A percentile compares a stretch with the other conserved stretches of the same genome.
phyloP scores from a whole-genome alignment of 2,113 vertebrate species.

The Elgaria multicarinata region DNA sequence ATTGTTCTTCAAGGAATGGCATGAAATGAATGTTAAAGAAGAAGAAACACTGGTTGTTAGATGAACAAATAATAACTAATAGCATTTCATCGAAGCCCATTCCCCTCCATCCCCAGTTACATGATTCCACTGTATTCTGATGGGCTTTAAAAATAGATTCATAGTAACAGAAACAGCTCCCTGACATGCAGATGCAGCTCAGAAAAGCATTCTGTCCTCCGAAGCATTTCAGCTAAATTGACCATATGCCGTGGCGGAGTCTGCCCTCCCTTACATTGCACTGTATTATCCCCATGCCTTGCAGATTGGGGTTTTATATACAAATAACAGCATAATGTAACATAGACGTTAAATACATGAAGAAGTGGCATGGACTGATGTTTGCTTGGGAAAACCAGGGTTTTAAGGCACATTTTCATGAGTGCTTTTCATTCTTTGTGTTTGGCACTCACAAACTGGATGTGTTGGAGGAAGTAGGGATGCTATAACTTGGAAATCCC shows the following conservation, averaged over 20 bases:
- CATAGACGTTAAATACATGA: not conserved
- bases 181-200: not conserved
- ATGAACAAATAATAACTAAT: not conserved
- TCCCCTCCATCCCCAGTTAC: slow-evolving; percentile 4
- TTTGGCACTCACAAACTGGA: not conserved
- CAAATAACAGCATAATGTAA: not conserved
- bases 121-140: slow-evolving; percentile 9
- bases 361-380: not conserved
- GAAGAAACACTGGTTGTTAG: slow-evolving; percentile 23
- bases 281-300: accelerated
- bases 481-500: not conserved
- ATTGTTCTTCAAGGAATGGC: not conserved
- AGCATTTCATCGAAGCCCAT: not conserved
- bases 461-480: not conserved
- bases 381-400: not conserved
- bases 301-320: not conserved
- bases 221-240: accelerated
- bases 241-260: accelerated
- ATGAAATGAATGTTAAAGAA: slow-evolving; percentile 36
- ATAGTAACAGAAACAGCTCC: slow-evolving; percentile 6
- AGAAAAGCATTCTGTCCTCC: not conserved
- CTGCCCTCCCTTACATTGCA: accelerated
- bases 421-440: not conserved
- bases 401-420: not conserved
- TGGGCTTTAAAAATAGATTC: slow-evolving; percentile 27